Percentiles rank a stretch among this genome's conserved stretches.
Conservation (phyloP, 2,888 invertebrate species). For the Trachelus tabidus region DNA sequence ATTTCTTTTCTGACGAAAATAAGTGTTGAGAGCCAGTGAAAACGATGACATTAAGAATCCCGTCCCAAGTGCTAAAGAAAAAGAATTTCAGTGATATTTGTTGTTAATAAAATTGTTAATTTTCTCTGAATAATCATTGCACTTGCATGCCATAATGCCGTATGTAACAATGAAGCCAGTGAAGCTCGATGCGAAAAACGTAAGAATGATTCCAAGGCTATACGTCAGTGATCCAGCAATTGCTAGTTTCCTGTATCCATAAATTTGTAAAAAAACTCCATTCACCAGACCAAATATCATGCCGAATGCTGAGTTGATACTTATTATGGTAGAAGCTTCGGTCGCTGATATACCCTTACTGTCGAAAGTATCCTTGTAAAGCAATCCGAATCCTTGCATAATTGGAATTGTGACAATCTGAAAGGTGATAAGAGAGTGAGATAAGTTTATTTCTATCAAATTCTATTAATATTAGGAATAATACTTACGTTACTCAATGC, state of each 20-base stretch:
- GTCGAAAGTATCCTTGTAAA: conserved; percentile 74
- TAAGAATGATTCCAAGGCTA: conserved; percentile 71
- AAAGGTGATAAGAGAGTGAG: conserved; percentile 16
- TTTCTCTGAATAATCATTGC: background rate
- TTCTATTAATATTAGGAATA: background rate
- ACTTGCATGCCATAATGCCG: conserved; percentile 78
- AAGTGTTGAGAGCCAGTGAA: conserved; percentile 74
- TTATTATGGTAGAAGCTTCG: conserved; percentile 74
- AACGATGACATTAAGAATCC: conserved; percentile 73
- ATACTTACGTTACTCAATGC: conserved; percentile 74
- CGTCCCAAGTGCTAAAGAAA: conserved; percentile 72
- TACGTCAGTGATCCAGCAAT: conserved; percentile 70
- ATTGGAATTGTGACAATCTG: conserved; percentile 69
- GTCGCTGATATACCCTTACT: conserved; percentile 71
- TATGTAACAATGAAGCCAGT: conserved; percentile 73
- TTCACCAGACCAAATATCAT: conserved; percentile 76
- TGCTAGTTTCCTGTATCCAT: conserved; percentile 76
- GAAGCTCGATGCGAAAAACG: conserved; percentile 71
- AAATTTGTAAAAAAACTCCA: conserved; percentile 72
- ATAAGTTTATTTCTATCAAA: background rate
- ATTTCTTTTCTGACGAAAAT: conserved; percentile 73
- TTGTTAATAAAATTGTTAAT: background rate
- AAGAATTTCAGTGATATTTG: conserved; percentile 13
- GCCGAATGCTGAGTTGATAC: conserved; percentile 75
- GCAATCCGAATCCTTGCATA: conserved; percentile 75